Evolutionary conservation across 53 echinoderm and acorn worm genomes (phyloP).

Genomic region (Patiria pectinifera): DNA sequence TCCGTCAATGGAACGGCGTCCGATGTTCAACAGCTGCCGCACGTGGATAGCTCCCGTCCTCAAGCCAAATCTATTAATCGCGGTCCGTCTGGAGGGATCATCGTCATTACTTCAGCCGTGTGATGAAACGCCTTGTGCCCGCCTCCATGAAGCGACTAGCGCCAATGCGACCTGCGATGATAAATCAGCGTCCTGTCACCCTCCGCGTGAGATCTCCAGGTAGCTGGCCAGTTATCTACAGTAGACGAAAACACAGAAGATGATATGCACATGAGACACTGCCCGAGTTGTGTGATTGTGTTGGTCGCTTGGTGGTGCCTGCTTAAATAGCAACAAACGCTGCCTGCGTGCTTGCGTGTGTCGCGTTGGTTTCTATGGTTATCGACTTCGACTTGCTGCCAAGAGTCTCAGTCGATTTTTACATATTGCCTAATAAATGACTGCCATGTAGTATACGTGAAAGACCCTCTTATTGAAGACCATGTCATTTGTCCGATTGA

Average conservation of each 20-base stretch:
- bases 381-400: neutral
- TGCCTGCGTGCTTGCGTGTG: neutral
- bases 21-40: neutral
- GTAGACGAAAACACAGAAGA: neutral
- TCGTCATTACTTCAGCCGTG: neutral
- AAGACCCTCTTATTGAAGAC: neutral
- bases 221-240: neutral
- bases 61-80: neutral
- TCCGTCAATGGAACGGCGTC: neutral
- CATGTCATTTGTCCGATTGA: too few relatives aligned
- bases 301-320: neutral
- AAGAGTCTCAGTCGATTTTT: neutral
- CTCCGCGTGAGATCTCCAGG: neutral
- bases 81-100: neutral
- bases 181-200: neutral
- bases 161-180: neutral
- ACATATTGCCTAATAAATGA: too few relatives aligned
- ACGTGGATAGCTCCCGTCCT: neutral
- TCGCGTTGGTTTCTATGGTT: slow-evolving; percentile 28
- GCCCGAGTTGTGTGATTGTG: neutral
- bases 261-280: neutral
- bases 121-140: neutral
- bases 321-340: neutral
- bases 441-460: neutral
- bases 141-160: neutral